Evolutionary conservation across 2,113 vertebrate species (phyloP), one percentile per base, ranked within the genome.

Genomic region (Oxygymnocypris stewartii): DNA sequence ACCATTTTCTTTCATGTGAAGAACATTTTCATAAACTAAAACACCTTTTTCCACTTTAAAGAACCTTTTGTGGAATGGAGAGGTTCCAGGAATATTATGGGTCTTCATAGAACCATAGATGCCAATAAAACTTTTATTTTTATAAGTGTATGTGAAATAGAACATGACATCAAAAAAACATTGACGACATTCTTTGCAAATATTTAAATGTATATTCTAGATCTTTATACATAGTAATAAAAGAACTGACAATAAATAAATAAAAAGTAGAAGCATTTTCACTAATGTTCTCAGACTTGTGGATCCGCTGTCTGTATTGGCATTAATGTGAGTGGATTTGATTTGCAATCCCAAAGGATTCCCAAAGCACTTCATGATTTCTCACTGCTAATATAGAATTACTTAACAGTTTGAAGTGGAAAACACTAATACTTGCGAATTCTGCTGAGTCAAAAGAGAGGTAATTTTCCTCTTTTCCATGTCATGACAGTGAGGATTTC

Each of bases 371-470:
- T 9, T 12, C 37, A 1, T 44, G 20, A 25, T 63, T 44, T 44
- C 31, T n/a, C 35, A 8, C n/a, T n/a, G n/a, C n/a, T n/a, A n/a
- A n/a, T n/a, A n/a, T 59, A 40, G 54, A 79, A 63, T 65, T 18
- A 28, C 23, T 81, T 42, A 63, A 1, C 44, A 40, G n/a, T 74
- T 44, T 84, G 12, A 84, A 79, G 23, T 3, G 42, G 3, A 10
- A 12, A 57, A 44, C 65, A 73, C 35, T 44, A 51, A 86, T 47
- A 73, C 76, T 67, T 49, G 87, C 37, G 7, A n/a, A 47, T 82
- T 82, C 28, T 83, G 73, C 83, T 67, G 20, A 80, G 69, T 86
- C 54, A 57, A 67, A 84, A 76, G 54, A 80, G 13, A 23, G 86
- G 37, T 63, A 18, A 10, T 79, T 86, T 88, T 89, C 54, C 78